Base-by-base conservation (phyloP, 2,113 vertebrate species). In the Channa argus region DNA sequence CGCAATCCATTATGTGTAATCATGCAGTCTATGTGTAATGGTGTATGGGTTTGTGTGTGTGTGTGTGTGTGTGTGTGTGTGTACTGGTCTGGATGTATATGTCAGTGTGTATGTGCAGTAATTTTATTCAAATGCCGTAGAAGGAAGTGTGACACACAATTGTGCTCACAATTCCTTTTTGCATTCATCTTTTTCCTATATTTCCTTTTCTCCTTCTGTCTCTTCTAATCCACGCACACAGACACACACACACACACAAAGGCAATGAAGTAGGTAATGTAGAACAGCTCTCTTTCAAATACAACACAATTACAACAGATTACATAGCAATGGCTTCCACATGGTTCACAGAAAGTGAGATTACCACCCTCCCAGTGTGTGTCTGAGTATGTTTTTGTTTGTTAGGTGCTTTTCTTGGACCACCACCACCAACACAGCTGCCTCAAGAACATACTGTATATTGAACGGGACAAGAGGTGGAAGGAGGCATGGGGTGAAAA, bases 291-390 rank as follows among this genome's bases (percentile, higher is more conserved):
- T 77, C 52, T 68, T 72, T 84, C 56, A 88, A 89, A 88, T 88
- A 77, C 83, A 82, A 87, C 83, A 90, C 88, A 92, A 91, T 92
- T 92, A 88, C 78, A 53, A 83, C 81, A 91, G 85, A 92, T 90
- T 92, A 91, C 77, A 86, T 67, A 63, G 77, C 83, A 91, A 92
- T 92, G 71, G 83, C 82, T 91, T 92, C 91, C 91, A 92, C 88
- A 90, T 92, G 91, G 83, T 75, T 89, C 79, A 86, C 84, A 88
- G 83, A 92, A 86, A 85, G 84, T 82, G 59, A 79, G 81, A 85
- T 86, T 88, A 86, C 88, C 89, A 83, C 85, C 85, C 77, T 79
- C 66, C 38, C 56, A 54, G 72, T 77, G 74, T 4, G 33, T 69
- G 53, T 63, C 45, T 69, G 50, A 34, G 13, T 50, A 55, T 74